phyloP scores from a whole-genome alignment of 2,888 invertebrate species.

The Apotomis turbidana region DNA sequence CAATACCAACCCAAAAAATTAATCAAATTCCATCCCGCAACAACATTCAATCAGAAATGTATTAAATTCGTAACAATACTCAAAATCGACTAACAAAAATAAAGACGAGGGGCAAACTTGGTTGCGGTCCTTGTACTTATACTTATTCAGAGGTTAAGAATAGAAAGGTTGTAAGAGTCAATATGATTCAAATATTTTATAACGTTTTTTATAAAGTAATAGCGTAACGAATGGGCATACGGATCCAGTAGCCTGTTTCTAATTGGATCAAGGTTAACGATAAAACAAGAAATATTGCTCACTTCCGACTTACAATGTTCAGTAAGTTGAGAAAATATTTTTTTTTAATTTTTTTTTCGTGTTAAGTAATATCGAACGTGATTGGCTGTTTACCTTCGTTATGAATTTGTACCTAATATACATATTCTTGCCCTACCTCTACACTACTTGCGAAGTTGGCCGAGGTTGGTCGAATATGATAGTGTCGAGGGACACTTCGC shows the following conservation, averaged over 20 bases:
- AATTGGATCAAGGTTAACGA: slow-evolving; percentile 26
- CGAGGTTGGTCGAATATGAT: too few species aligned
- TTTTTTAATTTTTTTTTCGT: slow-evolving; percentile 4
- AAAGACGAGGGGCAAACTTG: slow-evolving; percentile 4
- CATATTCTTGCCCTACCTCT: too few species aligned
- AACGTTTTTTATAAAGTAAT: background rate
- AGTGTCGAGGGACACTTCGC: too few species aligned
- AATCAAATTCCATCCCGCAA: background rate
- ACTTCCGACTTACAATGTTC: slow-evolving; percentile 19
- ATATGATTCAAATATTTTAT: background rate
- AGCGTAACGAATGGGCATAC: slow-evolving; percentile 25
- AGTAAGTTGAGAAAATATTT: slow-evolving; percentile 7
- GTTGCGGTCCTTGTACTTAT: slow-evolving; percentile 4
- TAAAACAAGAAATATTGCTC: slow-evolving; percentile 24
- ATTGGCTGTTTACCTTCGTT: background rate
- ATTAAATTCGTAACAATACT: background rate
- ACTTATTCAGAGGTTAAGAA: background rate
- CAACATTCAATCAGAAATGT: background rate
- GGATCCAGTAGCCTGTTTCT: slow-evolving; percentile 18
- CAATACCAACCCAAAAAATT: background rate
- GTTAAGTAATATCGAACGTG: slow-evolving; percentile 22
- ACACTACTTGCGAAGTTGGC: too few species aligned
- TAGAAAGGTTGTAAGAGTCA: background rate
- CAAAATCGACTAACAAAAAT: background rate
- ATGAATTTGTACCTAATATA: too few species aligned